Evolutionary conservation across 2,113 vertebrate species (phyloP).

Genomic region (Saccopteryx leptura): DNA sequence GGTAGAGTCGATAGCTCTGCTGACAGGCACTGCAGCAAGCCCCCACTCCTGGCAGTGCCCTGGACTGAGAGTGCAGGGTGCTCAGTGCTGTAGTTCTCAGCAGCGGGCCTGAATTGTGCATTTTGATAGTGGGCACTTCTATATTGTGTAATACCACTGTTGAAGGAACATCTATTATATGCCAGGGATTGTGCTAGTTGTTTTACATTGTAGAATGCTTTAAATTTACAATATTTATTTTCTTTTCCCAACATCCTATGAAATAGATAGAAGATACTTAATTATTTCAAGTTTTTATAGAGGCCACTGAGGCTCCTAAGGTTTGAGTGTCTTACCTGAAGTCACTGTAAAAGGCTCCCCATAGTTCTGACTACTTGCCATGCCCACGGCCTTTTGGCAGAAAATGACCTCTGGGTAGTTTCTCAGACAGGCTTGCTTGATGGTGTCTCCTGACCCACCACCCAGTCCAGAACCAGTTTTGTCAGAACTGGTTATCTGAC

Average conservation of each 20-base stretch:
- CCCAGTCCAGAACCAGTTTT: neutral
- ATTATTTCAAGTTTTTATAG: constrained; percentile 39
- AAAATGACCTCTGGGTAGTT: neutral
- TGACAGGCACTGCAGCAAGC: neutral
- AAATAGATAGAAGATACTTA: neutral
- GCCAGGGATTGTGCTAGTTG: neutral
- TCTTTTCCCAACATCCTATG: neutral
- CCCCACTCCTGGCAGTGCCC: neutral
- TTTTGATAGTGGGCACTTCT: neutral
- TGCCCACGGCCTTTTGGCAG: neutral
- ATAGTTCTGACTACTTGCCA: neutral
- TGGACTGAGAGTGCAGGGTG: neutral
- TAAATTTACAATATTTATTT: constrained; percentile 36
- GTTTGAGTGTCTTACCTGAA: neutral
- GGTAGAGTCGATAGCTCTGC: neutral
- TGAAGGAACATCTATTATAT: neutral
- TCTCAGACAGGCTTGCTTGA: neutral
- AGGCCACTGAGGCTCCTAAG: neutral
- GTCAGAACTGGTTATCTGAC: neutral
- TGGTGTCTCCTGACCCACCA: neutral
- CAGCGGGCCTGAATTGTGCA: neutral
- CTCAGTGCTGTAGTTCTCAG: neutral
- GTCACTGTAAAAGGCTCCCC: neutral
- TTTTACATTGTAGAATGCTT: neutral
- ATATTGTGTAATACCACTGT: neutral